These are phyloP conservation scores for Dendrocopos noguchii DNA, from an alignment of 2,113 vertebrate genomes.

Conservation along the genomic window DNA sequence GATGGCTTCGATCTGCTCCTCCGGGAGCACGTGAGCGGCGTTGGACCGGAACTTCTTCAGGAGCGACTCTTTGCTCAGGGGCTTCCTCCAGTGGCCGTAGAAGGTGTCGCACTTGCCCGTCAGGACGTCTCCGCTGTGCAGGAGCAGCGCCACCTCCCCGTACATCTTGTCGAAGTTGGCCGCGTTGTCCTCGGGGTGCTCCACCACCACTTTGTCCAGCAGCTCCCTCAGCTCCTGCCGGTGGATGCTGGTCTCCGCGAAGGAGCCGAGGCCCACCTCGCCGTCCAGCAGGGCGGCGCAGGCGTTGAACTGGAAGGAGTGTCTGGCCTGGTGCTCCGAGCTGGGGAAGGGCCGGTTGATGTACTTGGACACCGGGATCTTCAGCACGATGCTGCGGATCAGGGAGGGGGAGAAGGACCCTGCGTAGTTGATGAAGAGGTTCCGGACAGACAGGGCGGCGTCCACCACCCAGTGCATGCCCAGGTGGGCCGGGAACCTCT, in stretches of 20 bases:
- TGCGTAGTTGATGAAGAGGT: conserved; percentile 73
- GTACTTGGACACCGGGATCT: conserved; percentile 87
- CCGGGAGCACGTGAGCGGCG: conserved; percentile 73
- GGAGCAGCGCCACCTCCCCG: conserved; percentile 81
- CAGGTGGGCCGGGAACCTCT: conserved; percentile 88
- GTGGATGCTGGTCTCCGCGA: conserved; percentile 66
- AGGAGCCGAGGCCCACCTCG: conserved; percentile 80
- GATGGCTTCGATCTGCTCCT: conserved; percentile 75
- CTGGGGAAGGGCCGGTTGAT: conserved; percentile 88
- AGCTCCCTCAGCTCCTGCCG: conserved; percentile 79
- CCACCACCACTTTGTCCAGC: conserved; percentile 81
- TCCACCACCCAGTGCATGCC: conserved; percentile 93
- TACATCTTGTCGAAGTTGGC: conserved; percentile 90
- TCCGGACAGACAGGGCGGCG: conserved; percentile 80
- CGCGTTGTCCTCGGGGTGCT: conserved; percentile 84
- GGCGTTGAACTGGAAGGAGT: conserved; percentile 91
- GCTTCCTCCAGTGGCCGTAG: conserved; percentile 91
- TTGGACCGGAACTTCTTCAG: conserved; percentile 85
- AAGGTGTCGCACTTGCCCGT: conserved; percentile 86
- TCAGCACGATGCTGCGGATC: conserved; percentile 81
- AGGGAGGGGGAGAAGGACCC: conserved; percentile 70
- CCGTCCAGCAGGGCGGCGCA: conserved; percentile 86
- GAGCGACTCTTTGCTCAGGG: conserved; percentile 83
- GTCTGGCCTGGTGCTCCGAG: conserved; percentile 87
- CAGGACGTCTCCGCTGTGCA: conserved; percentile 78